These are phyloP conservation scores for Chlorops oryzae DNA, from an alignment of 1,140 invertebrate species.

Conservation along the genomic window DNA sequence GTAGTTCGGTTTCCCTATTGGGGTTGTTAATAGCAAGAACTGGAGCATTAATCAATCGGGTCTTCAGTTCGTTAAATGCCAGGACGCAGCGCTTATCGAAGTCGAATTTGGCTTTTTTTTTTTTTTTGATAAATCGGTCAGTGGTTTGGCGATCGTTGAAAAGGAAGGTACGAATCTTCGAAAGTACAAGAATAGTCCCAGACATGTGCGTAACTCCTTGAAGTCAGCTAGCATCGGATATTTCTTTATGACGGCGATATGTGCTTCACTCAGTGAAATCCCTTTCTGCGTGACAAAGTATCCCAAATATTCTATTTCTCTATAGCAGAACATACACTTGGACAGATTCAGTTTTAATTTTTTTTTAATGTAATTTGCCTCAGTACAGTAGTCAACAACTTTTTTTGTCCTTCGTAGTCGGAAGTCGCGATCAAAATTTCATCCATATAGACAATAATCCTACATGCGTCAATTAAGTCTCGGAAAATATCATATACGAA, in stretches of 20 bases:
- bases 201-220: not conserved
- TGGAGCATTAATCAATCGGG: slow-evolving; percentile 15
- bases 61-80: no score
- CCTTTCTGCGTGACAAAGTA: slow-evolving; percentile 25
- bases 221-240: not conserved
- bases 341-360: not conserved
- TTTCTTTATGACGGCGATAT: not conserved
- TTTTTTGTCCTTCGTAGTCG: no score
- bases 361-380: slow-evolving; percentile 2
- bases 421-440: no score
- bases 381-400: slow-evolving; percentile 14
- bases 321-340: slow-evolving; percentile 16
- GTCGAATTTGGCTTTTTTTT: slow-evolving; percentile 21
- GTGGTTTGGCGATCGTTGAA: slow-evolving; percentile 1
- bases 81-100: no score
- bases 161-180: slow-evolving; percentile 5
- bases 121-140: slow-evolving; percentile 10
- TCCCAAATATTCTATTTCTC: slow-evolving; percentile 19
- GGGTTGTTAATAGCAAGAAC: slow-evolving; percentile 17
- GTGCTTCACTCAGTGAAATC: not conserved
- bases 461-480: no score
- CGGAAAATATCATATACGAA: no score
- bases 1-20: slow-evolving; percentile 16
- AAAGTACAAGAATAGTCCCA: not conserved
- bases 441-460: no score